Evolutionary conservation across 2,113 vertebrate species (phyloP).

Genomic region (Ifrita kowaldi): DNA sequence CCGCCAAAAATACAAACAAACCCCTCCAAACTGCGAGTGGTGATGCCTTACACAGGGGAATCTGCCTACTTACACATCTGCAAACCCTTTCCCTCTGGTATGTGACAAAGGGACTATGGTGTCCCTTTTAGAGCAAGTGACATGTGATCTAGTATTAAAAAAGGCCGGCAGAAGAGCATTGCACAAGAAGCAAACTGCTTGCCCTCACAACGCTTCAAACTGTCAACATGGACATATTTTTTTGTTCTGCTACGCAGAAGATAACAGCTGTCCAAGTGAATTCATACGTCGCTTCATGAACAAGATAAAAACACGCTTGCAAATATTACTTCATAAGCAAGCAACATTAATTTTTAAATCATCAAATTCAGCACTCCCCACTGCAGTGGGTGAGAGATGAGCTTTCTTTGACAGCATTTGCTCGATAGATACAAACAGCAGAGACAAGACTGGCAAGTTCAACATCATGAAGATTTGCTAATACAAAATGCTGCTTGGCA

Average conservation of each 20-base stretch:
- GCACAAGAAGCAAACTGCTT: background rate
- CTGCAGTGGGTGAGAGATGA: background rate
- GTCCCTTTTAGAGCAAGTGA: background rate
- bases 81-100: background rate
- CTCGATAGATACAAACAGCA: background rate
- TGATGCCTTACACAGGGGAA: background rate
- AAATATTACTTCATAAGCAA: background rate
- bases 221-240: background rate
- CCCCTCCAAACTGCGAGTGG: background rate
- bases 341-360: background rate
- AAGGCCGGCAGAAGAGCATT: background rate
- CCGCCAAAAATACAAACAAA: background rate
- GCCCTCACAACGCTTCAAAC: background rate
- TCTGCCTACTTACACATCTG: background rate
- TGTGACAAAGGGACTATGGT: background rate
- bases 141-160: background rate
- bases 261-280: background rate
- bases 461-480: background rate
- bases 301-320: background rate
- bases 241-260: background rate
- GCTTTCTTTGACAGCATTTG: background rate
- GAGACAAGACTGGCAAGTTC: background rate
- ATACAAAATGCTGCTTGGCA: background rate
- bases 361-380: background rate
- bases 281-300: background rate